A percentile compares a stretch with the other conserved stretches of the same genome.
These are phyloP conservation scores for Drusus annulatus DNA, from an alignment of 1,140 invertebrate species.

Conservation along the genomic window DNA sequence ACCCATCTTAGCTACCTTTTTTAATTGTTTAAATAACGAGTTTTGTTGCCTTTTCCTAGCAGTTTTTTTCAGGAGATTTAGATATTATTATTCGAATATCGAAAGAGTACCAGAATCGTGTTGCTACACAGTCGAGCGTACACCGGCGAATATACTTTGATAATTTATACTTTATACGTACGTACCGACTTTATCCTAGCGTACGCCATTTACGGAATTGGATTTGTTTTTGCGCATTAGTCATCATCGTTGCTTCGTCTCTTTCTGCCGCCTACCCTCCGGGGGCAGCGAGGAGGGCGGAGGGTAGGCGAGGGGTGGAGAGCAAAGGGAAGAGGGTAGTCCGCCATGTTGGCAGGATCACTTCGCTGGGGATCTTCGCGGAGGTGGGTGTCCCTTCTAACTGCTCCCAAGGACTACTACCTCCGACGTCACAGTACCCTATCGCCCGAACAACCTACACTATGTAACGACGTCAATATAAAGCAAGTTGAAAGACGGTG, in stretches of 20 bases:
- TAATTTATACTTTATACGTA: constrained; percentile 56
- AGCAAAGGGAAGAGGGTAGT: too few relatives aligned
- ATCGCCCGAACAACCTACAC: too few relatives aligned
- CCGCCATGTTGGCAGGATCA: background rate
- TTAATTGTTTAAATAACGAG: too few relatives aligned
- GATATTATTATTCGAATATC: too few relatives aligned
- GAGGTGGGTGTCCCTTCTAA: background rate
- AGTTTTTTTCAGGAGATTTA: too few relatives aligned
- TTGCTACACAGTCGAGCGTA: constrained; percentile 8
- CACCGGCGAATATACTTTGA: constrained; percentile 25
- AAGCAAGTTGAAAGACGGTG: too few relatives aligned
- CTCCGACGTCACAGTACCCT: background rate
- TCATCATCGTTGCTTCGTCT: constrained; percentile 56
- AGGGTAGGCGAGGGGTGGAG: background rate
- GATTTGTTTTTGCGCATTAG: constrained; percentile 60
- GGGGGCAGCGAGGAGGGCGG: background rate
- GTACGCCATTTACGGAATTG: constrained; percentile 58
- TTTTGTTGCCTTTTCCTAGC: too few relatives aligned
- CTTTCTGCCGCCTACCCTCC: constrained; percentile 9
- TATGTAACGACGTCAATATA: too few relatives aligned
- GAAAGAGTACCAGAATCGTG: background rate
- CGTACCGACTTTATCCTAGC: constrained; percentile 33
- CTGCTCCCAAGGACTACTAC: background rate
- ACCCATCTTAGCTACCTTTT: too few relatives aligned
- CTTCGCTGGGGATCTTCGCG: constrained; percentile 4